A percentile compares a stretch with the other conserved stretches of the same genome.
Evolutionary conservation across 2,113 vertebrate species (phyloP).

Genomic region (Pterocles burchelli): DNA sequence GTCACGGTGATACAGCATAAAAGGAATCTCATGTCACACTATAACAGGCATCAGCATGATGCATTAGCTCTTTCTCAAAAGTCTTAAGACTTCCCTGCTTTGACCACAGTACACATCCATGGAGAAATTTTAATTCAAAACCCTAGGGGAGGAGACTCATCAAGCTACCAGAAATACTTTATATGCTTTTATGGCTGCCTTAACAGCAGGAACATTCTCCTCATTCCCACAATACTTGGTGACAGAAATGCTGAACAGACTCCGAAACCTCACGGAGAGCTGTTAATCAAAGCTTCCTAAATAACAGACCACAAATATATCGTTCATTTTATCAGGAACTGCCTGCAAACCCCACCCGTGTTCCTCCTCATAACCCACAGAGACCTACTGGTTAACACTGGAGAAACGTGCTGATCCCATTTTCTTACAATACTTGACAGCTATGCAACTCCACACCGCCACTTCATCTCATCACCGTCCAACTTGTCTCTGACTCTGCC

Average conservation of each 20-base stretch:
- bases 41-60: neutral
- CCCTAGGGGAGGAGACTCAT: neutral
- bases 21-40: conserved; percentile 1
- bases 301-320: neutral
- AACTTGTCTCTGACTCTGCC: neutral
- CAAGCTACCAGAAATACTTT: neutral
- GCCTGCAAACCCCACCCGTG: conserved; percentile 13
- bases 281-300: conserved; percentile 43
- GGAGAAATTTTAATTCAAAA: conserved; percentile 19
- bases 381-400: neutral
- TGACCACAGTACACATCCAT: neutral
- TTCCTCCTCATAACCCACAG: neutral
- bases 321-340: neutral
- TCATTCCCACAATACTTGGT: neutral
- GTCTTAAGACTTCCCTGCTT: neutral
- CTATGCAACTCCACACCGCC: neutral
- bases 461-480: conserved; percentile 1
- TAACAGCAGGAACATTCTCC: neutral
- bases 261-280: neutral
- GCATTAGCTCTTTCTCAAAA: neutral
- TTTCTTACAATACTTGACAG: neutral
- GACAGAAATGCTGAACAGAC: conserved; percentile 12
- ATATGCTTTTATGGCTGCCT: neutral
- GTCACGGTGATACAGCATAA: neutral
- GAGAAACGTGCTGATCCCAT: neutral